A percentile compares a stretch with the other conserved stretches of the same genome.
Evolutionary conservation across 2,113 vertebrate genomes (phyloP).

Genomic region (Daubentonia madagascariensis): DNA sequence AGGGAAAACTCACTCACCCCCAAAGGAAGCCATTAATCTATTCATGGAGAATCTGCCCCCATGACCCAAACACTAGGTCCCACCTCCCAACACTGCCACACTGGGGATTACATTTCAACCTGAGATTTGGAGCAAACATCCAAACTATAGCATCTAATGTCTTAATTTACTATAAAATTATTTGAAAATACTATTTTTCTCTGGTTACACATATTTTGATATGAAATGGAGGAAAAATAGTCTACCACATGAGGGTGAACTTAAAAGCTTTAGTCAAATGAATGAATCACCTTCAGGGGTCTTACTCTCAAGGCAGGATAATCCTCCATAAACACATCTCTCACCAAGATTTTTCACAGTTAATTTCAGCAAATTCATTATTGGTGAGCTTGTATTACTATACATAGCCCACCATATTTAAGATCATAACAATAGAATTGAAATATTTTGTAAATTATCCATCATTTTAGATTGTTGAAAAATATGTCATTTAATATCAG

Average conservation of each 20-base stretch:
- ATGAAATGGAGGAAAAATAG: background rate
- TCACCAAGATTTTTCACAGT: background rate
- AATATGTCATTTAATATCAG: slow-evolving; percentile 22
- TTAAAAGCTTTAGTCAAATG: background rate
- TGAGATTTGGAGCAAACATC: background rate
- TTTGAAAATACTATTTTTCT: background rate
- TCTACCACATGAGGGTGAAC: background rate
- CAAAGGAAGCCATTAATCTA: background rate
- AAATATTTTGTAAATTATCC: slow-evolving; percentile 13
- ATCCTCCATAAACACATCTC: background rate
- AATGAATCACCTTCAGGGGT: background rate
- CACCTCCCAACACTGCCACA: background rate
- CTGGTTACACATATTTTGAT: background rate
- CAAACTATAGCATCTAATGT: background rate
- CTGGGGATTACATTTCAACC: background rate
- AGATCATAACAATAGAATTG: background rate
- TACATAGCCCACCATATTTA: background rate
- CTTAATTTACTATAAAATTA: background rate
- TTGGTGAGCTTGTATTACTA: background rate
- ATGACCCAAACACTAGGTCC: background rate
- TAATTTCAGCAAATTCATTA: slow-evolving; percentile 19
- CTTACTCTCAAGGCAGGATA: background rate
- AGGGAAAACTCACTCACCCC: background rate
- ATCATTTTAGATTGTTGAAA: slow-evolving; percentile 32
- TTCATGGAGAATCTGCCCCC: background rate